Evolutionary conservation across 2,888 invertebrate species (phyloP).

Genomic region (Euzetes globulus): DNA sequence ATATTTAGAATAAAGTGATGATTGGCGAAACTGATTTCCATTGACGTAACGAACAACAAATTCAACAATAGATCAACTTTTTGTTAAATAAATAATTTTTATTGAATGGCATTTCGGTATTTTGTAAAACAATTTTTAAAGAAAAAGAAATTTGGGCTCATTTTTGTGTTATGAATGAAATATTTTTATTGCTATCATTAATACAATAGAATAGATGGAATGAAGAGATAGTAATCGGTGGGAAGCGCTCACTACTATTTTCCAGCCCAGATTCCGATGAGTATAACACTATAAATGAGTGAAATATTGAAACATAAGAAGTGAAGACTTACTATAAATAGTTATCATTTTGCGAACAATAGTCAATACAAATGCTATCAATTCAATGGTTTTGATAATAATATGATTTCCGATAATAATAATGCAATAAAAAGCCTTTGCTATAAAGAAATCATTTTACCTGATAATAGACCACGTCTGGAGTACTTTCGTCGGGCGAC

Average conservation of each 20-base stretch:
- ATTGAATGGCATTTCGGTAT: no score
- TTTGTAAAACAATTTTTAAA: no score
- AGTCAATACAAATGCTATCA: neutral
- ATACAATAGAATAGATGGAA: neutral
- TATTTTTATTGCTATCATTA: neutral
- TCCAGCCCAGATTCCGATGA: conserved; percentile 88
- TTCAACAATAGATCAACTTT: no score
- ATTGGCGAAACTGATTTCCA: no score
- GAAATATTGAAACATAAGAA: neutral
- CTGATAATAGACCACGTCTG: conserved; percentile 79
- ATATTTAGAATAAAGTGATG: no score
- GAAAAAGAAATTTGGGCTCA: no score
- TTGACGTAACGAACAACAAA: no score
- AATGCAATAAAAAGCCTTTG: conserved; percentile 13
- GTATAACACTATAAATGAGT: conserved; percentile 66
- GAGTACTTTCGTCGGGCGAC: conserved; percentile 77
- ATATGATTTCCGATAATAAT: neutral
- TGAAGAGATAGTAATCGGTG: neutral
- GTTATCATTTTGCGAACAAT: neutral
- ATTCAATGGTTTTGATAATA: conserved; percentile 11
- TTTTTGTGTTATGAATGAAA: no score
- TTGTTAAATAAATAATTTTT: no score
- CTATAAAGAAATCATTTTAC: conserved; percentile 54
- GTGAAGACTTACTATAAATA: neutral
- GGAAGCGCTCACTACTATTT: conserved; percentile 62